Evolutionary conservation across 2,888 invertebrate genomes (phyloP).

Genomic region (Elysia crispata): DNA sequence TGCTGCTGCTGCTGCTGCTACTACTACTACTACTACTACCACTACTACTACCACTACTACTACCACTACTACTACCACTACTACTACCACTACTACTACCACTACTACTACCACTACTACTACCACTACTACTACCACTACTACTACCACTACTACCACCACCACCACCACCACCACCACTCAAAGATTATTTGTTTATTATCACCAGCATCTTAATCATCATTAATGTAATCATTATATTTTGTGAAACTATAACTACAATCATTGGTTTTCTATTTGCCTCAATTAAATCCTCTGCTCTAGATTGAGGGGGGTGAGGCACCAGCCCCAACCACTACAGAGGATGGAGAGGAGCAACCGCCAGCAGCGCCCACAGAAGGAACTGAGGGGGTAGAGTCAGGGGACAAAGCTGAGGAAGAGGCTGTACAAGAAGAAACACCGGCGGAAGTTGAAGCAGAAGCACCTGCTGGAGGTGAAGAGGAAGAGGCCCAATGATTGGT

Average conservation of each 20-base stretch:
- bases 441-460: too few relatives aligned
- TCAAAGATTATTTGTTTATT: too few relatives aligned
- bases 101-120: not conserved
- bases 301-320: conserved; percentile 21
- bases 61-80: conserved; percentile 35
- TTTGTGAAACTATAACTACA: too few relatives aligned
- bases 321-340: conserved; percentile 18
- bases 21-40: conserved; percentile 27
- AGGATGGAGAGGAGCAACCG: conserved; percentile 24
- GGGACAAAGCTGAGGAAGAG: conserved; percentile 24
- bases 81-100: conserved; percentile 23
- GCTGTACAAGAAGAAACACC: not conserved
- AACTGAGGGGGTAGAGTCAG: conserved; percentile 31
- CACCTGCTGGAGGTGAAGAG: too few relatives aligned
- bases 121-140: too few relatives aligned
- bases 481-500: too few relatives aligned
- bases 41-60: conserved; percentile 34
- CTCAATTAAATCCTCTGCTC: too few relatives aligned
- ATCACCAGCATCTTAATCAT: too few relatives aligned
- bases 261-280: not conserved
- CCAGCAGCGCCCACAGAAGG: conserved; percentile 14
- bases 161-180: too few relatives aligned
- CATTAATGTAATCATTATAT: too few relatives aligned
- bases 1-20: conserved; percentile 29
- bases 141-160: too few relatives aligned